Base-by-base conservation (phyloP, 1,140 invertebrate species). In the Panulirus ornatus region DNA sequence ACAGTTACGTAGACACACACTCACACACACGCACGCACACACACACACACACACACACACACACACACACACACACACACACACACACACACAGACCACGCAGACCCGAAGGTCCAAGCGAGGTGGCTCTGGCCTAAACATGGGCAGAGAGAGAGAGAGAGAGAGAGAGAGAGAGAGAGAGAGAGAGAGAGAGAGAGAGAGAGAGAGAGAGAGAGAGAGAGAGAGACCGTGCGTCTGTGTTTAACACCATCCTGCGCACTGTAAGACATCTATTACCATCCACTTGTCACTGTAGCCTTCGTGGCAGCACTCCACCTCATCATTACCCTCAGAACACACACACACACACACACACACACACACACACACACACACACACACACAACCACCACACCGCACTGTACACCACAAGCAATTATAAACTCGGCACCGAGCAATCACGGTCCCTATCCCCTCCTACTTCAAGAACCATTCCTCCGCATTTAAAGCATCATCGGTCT, bases 331-430 rank as follows among this genome's bases (percentile, higher is more conserved):
- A 76, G 30, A 36, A n/a, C 38, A 76, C 34, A 38, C 73, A 76
- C 73, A 54, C 73, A 54, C 78, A 51, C 42, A 58, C 78, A 81
- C 47, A 58, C 78, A 81, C 78, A 34, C 78, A 54, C 78, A 81
- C 78, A 58, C 78, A n/a, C 27, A 42, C 76, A 27, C 76, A 19
- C 44, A 51, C 76, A 42, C 44, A 30, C 76, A 42, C 44, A 27
- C 76, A n/a, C 27, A 22, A 30, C 44, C 47, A 34, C 78, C 44
- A 22, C 14, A 11, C 40, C 40, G 22, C 75, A 76, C 40, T 22
- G 40, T 38, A n/a, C 73, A 76, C 73, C 30, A 11, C 73, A 30
- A 34, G 16, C 73, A 27, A 27, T 76, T 76, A n/a, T n/a, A n/a
- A n/a, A n/a, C n/a, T n/a, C n/a, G n/a, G n/a, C n/a, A n/a, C n/a